phyloP scores from a whole-genome alignment of 2,113 vertebrate genomes.

The Lucifuga dentata region DNA sequence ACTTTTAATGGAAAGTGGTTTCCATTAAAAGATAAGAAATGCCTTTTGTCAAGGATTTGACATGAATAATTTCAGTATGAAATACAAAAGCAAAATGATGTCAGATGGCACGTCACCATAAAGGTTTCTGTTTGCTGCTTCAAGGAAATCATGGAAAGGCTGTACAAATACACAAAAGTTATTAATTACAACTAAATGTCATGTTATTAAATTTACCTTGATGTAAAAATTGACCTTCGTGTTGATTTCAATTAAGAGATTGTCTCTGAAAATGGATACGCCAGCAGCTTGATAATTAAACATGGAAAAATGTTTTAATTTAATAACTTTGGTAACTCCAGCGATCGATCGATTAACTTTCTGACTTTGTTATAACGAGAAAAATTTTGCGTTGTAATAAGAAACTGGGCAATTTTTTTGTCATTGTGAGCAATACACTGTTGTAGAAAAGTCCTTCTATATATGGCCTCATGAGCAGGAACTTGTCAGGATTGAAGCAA shows the following conservation, averaged over 20 bases:
- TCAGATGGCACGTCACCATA: constrained; percentile 6
- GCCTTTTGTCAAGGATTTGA: constrained; percentile 33
- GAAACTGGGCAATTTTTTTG: too few relatives aligned
- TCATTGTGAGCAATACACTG: too few relatives aligned
- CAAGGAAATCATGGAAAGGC: constrained; percentile 31
- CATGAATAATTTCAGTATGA: constrained; percentile 40
- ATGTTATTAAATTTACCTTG: constrained; percentile 47
- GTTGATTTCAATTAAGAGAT: constrained; percentile 43
- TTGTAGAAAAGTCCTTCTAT: too few relatives aligned
- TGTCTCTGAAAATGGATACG: constrained; percentile 31
- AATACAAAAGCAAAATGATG: constrained; percentile 25
- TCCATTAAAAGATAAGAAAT: constrained; percentile 53
- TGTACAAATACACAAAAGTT: constrained; percentile 25
- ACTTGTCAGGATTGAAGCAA: too few relatives aligned
- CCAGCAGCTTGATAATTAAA: constrained; percentile 27
- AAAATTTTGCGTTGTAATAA: too few relatives aligned
- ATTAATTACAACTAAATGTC: constrained; percentile 59
- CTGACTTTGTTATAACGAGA: too few relatives aligned
- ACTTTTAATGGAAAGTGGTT: too few relatives aligned
- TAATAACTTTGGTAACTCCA: constrained; percentile 28
- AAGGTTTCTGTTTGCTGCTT: constrained; percentile 5
- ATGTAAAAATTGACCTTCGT: constrained; percentile 44
- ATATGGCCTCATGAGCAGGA: too few relatives aligned
- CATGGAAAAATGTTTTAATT: constrained; percentile 32
- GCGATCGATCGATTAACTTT: too few relatives aligned